phyloP scores from a whole-genome alignment of 2,113 vertebrate species.

The Amblyopsis rosae region DNA sequence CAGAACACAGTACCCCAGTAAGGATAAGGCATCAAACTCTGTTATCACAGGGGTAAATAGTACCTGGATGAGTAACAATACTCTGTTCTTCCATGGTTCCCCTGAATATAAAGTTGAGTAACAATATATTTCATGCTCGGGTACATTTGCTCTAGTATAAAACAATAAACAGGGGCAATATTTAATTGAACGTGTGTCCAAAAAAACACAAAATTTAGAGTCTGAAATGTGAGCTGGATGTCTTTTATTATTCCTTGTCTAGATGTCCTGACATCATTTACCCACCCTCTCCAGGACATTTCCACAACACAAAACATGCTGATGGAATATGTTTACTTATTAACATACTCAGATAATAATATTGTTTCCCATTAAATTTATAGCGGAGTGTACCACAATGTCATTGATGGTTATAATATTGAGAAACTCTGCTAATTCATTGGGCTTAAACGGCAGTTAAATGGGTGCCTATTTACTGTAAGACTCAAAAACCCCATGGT shows the following conservation, averaged over 20 bases:
- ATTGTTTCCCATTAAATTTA: too few relatives aligned
- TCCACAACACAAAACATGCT: conserved; percentile 8
- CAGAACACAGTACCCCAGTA: conserved; percentile 39
- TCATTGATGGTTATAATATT: too few relatives aligned
- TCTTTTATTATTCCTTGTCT: not conserved
- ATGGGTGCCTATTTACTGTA: too few relatives aligned
- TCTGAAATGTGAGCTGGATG: not conserved
- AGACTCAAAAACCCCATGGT: too few relatives aligned
- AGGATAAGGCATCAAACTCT: conserved; percentile 58
- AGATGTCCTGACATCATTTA: not conserved
- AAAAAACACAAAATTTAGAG: not conserved
- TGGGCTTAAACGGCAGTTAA: too few relatives aligned
- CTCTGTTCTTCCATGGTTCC: conserved; percentile 4
- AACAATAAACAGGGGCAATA: conserved; percentile 27
- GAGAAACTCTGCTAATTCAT: too few relatives aligned
- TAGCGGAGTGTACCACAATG: too few relatives aligned
- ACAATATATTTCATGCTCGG: conserved; percentile 8
- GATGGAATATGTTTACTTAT: conserved; percentile 22
- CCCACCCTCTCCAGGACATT: conserved; percentile 2
- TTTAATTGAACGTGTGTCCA: conserved; percentile 18
- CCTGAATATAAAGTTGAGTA: not conserved
- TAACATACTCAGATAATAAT: not conserved
- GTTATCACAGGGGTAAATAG: conserved; percentile 41
- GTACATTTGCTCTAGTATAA: conserved; percentile 22
- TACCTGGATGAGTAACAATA: conserved; percentile 5